A percentile compares a stretch with the other conserved stretches of the same genome.
These are phyloP conservation scores for Periophthalmus modestus DNA, from an alignment of 2,113 vertebrate genomes.

Conservation along the genomic window DNA sequence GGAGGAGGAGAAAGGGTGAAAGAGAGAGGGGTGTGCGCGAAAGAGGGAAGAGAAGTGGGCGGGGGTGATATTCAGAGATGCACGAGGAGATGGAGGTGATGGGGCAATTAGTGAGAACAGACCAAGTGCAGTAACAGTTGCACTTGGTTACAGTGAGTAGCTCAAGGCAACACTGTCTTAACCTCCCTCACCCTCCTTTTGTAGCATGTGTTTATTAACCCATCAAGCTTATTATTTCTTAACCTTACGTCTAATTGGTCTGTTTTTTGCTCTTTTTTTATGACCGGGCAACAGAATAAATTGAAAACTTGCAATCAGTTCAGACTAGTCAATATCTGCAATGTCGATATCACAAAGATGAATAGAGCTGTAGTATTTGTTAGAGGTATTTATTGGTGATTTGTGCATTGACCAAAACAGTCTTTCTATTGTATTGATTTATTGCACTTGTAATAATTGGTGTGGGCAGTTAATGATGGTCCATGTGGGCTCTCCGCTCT, in stretches of 20 bases:
- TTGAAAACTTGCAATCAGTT: slow-evolving; percentile 1
- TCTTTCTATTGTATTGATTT: neutral
- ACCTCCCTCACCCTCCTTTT: slow-evolving; percentile 23
- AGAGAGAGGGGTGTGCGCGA: neutral
- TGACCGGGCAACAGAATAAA: neutral
- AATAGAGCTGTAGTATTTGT: neutral
- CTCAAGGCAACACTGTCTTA: slow-evolving; percentile 26
- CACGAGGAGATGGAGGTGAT: slow-evolving; percentile 27
- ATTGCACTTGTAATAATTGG: neutral
- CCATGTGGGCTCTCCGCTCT: neutral
- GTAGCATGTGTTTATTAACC: slow-evolving; percentile 8
- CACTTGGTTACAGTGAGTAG: slow-evolving; percentile 42
- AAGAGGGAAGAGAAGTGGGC: neutral
- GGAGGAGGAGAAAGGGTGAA: slow-evolving; percentile 2
- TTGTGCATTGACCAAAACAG: neutral
- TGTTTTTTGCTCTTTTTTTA: neutral
- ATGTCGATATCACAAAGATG: neutral
- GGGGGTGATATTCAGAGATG: neutral
- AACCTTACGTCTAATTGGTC: slow-evolving; percentile 6
- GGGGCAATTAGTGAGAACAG: slow-evolving; percentile 32
- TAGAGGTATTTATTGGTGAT: neutral
- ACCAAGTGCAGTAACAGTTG: slow-evolving; percentile 27
- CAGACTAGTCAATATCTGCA: neutral
- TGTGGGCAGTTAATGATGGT: neutral
- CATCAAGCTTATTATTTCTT: slow-evolving; percentile 17